These are phyloP conservation scores for Ophion ellenae DNA, from an alignment of 2,888 invertebrate species.

Conservation along the genomic window DNA sequence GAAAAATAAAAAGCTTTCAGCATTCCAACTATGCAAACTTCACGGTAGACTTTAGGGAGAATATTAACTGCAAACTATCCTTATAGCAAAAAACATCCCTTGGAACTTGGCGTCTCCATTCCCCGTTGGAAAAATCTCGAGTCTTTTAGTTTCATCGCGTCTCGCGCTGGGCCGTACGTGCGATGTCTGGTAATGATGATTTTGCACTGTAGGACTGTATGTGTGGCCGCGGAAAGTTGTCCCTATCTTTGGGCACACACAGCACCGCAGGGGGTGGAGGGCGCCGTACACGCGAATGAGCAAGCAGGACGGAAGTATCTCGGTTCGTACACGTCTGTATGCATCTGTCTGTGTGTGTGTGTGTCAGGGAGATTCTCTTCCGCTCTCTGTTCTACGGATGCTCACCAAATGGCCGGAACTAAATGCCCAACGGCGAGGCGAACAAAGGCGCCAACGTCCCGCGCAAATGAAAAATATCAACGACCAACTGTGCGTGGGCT, in stretches of 20 bases:
- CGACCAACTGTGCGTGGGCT: slow-evolving; percentile 58
- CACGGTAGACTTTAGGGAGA: too few relatives aligned
- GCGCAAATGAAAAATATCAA: slow-evolving; percentile 74
- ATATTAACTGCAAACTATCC: too few relatives aligned
- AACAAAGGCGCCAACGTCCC: slow-evolving; percentile 60
- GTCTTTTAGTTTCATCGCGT: slow-evolving; percentile 64
- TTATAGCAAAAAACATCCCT: not conserved
- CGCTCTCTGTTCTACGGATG: slow-evolving; percentile 72
- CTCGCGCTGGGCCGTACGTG: slow-evolving; percentile 50
- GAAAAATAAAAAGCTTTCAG: too few relatives aligned
- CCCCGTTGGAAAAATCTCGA: slow-evolving; percentile 64
- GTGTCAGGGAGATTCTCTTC: slow-evolving; percentile 27
- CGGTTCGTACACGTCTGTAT: not conserved
- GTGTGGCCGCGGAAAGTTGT: not conserved
- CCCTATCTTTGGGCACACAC: slow-evolving; percentile 12
- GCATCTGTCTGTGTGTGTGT: not conserved
- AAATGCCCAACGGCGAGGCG: slow-evolving; percentile 68
- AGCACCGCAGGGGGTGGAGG: not conserved
- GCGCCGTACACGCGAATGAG: not conserved
- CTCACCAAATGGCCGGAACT: slow-evolving; percentile 77
- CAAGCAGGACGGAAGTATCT: slow-evolving; percentile 12
- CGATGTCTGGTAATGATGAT: slow-evolving; percentile 65
- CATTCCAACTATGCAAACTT: too few relatives aligned
- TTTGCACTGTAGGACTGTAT: slow-evolving; percentile 18
- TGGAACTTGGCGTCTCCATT: slow-evolving; percentile 3